These are phyloP conservation scores for Bradysia coprophila DNA, from an alignment of 1,140 invertebrate species.

Conservation along the genomic window DNA sequence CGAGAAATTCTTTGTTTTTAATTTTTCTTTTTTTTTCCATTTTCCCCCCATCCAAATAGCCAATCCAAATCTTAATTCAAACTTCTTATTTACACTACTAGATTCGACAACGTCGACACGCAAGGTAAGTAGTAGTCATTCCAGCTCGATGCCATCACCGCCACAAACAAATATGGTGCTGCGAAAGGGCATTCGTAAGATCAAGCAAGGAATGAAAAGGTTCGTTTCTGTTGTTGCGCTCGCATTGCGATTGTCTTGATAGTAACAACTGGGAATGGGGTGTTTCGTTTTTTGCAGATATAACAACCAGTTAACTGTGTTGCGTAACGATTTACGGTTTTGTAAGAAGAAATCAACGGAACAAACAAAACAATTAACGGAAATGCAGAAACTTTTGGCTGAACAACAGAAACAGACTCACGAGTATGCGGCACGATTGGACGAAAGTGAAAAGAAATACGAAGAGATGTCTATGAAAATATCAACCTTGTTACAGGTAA, in stretches of 20 bases:
- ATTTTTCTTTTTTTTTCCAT: no score
- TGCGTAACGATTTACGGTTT: constrained; percentile 52
- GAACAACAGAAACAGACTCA: constrained; percentile 57
- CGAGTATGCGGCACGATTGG: constrained; percentile 61
- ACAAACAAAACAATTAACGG: constrained; percentile 64
- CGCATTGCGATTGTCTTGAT: no score
- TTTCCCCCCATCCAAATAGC: no score
- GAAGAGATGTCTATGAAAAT: constrained; percentile 75
- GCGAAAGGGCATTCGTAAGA: constrained; percentile 64
- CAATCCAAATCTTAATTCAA: no score
- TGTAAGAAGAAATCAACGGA: constrained; percentile 64
- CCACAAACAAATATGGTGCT: constrained; percentile 69
- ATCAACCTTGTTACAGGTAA: constrained; percentile 67
- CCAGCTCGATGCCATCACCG: constrained; percentile 26
- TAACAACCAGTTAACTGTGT: constrained; percentile 53
- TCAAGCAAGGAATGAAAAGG: constrained; percentile 75
- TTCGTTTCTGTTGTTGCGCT: no score
- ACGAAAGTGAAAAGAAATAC: constrained; percentile 78
- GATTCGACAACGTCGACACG: not conserved
- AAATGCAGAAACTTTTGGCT: constrained; percentile 58
- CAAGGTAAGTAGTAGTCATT: not conserved
- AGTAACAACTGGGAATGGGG: no score
- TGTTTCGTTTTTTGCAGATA: constrained; percentile 39
- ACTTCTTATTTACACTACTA: no score
- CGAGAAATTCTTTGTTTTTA: no score